Conservation (phyloP, 35 echinoderm and acorn worm species). For the Patiria miniata region DNA sequence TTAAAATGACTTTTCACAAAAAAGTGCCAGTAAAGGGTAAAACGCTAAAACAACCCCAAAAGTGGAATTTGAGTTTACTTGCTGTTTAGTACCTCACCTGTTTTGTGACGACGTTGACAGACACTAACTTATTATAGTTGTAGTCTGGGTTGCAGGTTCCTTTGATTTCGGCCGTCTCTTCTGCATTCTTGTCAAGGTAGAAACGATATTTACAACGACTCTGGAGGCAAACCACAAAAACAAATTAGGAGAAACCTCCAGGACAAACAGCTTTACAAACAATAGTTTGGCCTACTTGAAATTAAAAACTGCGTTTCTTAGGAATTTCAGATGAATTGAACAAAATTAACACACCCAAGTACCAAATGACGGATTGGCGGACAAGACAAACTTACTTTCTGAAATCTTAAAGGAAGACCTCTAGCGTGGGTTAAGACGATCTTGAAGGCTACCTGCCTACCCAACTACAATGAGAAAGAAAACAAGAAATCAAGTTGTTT, state of each 20-base stretch:
- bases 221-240: slow-evolving; percentile 30
- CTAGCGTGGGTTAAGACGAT: slow-evolving; percentile 62
- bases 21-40: too few relatives aligned
- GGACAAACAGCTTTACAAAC: neutral
- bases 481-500: slow-evolving; percentile 2
- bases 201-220: slow-evolving; percentile 89
- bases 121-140: slow-evolving; percentile 58
- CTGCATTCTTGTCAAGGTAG: slow-evolving; percentile 63
- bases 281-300: neutral
- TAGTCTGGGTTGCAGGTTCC: slow-evolving; percentile 91
- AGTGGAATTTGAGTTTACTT: too few relatives aligned
- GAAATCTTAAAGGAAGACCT: slow-evolving; percentile 75
- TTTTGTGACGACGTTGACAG: slow-evolving; percentile 64
- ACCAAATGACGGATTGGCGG: too few relatives aligned
- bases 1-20: too few relatives aligned
- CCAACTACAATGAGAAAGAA: slow-evolving; percentile 36
- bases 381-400: slow-evolving; percentile 40
- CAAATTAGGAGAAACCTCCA: neutral
- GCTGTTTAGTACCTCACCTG: slow-evolving; percentile 47
- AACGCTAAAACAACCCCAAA: too few relatives aligned
- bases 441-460: slow-evolving; percentile 57
- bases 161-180: slow-evolving; percentile 44
- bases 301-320: too few relatives aligned
- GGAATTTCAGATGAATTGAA: too few relatives aligned
- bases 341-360: too few relatives aligned